phyloP scores from a whole-genome alignment of 2,888 invertebrate species.

The Meta bourneti region DNA sequence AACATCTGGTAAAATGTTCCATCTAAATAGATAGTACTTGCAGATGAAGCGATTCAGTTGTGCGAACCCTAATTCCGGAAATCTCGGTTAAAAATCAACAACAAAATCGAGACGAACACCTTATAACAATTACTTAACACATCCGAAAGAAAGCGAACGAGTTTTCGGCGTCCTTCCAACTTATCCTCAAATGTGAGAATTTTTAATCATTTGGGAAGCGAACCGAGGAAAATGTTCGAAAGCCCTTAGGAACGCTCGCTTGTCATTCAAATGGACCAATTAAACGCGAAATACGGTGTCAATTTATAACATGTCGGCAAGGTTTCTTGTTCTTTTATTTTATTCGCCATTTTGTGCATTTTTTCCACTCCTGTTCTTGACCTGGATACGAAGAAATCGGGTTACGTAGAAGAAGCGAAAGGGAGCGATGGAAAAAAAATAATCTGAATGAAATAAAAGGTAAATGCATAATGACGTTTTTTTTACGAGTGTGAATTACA shows the following conservation, averaged over 20 bases:
- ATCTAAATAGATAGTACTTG: too few relatives aligned
- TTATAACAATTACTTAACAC: not conserved
- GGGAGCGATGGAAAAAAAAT: constrained; percentile 2
- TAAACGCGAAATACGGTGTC: constrained; percentile 71
- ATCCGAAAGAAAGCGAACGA: not conserved
- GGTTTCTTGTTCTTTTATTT: constrained; percentile 47
- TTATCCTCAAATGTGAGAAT: not conserved
- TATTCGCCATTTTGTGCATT: constrained; percentile 12
- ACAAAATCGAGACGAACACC: not conserved
- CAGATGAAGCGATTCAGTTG: too few relatives aligned
- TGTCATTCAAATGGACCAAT: constrained; percentile 71
- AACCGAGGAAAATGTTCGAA: not conserved
- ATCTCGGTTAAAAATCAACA: too few relatives aligned
- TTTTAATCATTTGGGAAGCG: not conserved
- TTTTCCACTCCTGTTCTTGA: constrained; percentile 59
- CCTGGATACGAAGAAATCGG: constrained; percentile 67
- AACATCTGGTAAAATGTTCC: too few relatives aligned
- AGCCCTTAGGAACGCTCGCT: not conserved
- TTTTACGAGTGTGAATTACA: constrained; percentile 32
- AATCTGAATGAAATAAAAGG: not conserved
- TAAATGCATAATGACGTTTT: constrained; percentile 44
- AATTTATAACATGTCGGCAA: constrained; percentile 67
- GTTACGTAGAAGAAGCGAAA: constrained; percentile 56
- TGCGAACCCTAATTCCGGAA: too few relatives aligned
- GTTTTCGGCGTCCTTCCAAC: not conserved